Base-by-base conservation (phyloP, 2,888 invertebrate genomes). In the Machimus rusticus region DNA sequence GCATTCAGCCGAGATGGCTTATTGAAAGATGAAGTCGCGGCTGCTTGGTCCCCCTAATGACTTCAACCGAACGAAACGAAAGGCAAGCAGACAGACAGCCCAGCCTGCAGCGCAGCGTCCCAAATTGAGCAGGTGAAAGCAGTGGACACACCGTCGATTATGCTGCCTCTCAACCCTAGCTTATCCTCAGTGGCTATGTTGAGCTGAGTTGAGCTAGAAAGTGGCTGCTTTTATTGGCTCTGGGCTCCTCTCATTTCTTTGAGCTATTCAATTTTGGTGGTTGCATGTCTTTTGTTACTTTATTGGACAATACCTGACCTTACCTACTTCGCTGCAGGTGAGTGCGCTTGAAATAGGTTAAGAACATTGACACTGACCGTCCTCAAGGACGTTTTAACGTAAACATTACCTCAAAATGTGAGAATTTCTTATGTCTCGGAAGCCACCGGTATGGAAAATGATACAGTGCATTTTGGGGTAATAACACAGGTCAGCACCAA, bases 21-120 rank as follows among this genome's bases (percentile, higher is more conserved):
- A 46, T 57, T 66, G 37, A 81, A 79, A 79, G 66, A 82, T 82
- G 82, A 66, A 51, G 82, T 34, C 39, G 76, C 9, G 76, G 37
- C 76, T 39, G 31, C n/a, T 19, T 9, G 19, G 76, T 34, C 76
- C 76, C 37, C 34, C 76, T 39, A 76, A 66, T 66, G 66, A 66
- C 28, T 76, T 28, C n/a, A 76, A 37, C 19, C n/a, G 2, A 34
- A 19, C 76, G 76, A 76, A 28, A 16, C n/a, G 37, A n/a, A 28
- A 34, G 34, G 39, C 28, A 34, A 28, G 1, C 5, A 6, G 34
- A 12, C 74, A n/a, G 34, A 28, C 8, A 39, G 39, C 19, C 14
- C 16, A 76, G 34, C 37, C 34, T 16, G 76, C 76, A n/a, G 37
- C 76, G 34, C 76, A 39, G 34, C 37, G 76, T 37, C 76, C 76